Conservation (phyloP, 1,140 invertebrate genomes). For the Hypothenemus hampei region DNA sequence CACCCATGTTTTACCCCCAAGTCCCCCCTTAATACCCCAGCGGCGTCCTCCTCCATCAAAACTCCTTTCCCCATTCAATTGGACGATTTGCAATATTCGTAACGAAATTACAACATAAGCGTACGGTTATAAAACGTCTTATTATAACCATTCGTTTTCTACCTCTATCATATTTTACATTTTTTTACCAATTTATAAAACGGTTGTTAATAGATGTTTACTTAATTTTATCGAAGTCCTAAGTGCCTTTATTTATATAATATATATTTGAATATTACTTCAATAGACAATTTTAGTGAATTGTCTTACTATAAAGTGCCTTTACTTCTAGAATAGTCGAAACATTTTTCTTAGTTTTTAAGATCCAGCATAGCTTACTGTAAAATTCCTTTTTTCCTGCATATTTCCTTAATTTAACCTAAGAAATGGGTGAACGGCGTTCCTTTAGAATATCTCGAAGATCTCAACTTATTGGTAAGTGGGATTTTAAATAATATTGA, state of each 20-base stretch:
- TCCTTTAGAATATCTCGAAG: slow-evolving; percentile 16
- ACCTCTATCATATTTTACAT: slow-evolving; percentile 21
- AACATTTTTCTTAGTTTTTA: too few relatives aligned
- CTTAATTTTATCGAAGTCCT: slow-evolving; percentile 19
- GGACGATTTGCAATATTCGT: too few relatives aligned
- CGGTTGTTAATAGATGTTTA: slow-evolving; percentile 20
- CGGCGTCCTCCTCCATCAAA: slow-evolving; percentile 31
- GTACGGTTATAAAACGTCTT: too few relatives aligned
- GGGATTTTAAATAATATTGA: background rate
- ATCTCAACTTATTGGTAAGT: slow-evolving; percentile 24
- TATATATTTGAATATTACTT: slow-evolving; percentile 30
- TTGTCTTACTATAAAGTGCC: slow-evolving; percentile 19
- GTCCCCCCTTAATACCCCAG: slow-evolving; percentile 31
- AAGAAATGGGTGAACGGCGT: slow-evolving; percentile 19
- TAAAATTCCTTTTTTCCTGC: slow-evolving; percentile 7
- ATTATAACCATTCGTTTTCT: slow-evolving; percentile 7
- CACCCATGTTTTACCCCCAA: slow-evolving; percentile 38
- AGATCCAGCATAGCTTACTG: too few relatives aligned
- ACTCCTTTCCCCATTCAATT: slow-evolving; percentile 19
- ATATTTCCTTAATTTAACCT: background rate
- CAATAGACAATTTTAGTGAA: slow-evolving; percentile 9
- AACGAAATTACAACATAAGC: too few relatives aligned
- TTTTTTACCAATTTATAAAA: slow-evolving; percentile 5
- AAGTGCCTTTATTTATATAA: slow-evolving; percentile 39
- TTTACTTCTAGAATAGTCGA: slow-evolving; percentile 13